phyloP scores from a whole-genome alignment of 2,888 invertebrate species.

The Chironomus tentans region DNA sequence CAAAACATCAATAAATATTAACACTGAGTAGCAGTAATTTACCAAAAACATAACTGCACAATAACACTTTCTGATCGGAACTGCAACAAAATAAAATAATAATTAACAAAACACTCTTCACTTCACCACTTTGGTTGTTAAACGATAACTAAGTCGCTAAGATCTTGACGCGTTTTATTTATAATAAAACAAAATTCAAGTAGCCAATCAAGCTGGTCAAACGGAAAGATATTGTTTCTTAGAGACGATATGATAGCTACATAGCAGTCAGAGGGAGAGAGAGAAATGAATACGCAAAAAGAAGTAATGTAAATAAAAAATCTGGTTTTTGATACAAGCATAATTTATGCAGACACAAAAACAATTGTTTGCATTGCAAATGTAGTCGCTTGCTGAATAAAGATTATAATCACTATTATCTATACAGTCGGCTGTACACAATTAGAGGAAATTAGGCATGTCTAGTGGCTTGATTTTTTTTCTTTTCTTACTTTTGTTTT shows the following conservation, averaged over 20 bases:
- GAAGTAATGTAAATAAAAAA: background rate
- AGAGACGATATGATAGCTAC: background rate
- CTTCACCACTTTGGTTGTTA: background rate
- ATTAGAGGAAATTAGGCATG: background rate
- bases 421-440: background rate
- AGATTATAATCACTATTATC: too few relatives aligned
- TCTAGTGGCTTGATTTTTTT: background rate
- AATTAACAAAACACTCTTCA: background rate
- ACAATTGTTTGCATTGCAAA: background rate
- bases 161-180: slow-evolving; percentile 6
- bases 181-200: slow-evolving; percentile 1
- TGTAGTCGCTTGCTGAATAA: too few relatives aligned
- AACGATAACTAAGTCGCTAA: slow-evolving; percentile 1
- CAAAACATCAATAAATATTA: too few relatives aligned
- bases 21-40: background rate
- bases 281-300: background rate
- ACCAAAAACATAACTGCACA: background rate
- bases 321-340: background rate
- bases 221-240: slow-evolving; percentile 4
- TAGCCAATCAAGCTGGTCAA: background rate
- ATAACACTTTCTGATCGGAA: background rate
- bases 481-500: background rate
- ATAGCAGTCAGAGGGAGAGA: background rate
- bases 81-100: background rate
- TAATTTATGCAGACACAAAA: slow-evolving; percentile 4